These are phyloP conservation scores for Nectonema munidae DNA, from an alignment of 2,888 invertebrate genomes.

Conservation along the genomic window DNA sequence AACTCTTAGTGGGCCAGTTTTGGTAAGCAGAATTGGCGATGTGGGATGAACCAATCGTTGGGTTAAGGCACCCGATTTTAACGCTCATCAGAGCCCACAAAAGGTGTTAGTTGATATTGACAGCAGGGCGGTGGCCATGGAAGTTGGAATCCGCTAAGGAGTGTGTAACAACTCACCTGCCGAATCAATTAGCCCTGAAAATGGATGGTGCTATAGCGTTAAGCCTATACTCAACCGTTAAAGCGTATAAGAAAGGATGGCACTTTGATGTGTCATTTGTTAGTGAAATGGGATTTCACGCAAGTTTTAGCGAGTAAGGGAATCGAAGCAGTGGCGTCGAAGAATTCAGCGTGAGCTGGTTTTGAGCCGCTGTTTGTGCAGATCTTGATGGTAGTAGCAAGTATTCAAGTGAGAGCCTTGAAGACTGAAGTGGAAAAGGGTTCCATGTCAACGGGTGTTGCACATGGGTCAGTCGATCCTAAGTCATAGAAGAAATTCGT, in stretches of 20 bases:
- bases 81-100: conserved; percentile 32
- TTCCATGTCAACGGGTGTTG: conserved; percentile 29
- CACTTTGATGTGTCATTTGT: too few relatives aligned
- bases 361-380: conserved; percentile 27
- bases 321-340: conserved; percentile 29
- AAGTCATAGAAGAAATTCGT: conserved; percentile 20
- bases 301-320: conserved; percentile 32
- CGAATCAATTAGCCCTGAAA: conserved; percentile 35
- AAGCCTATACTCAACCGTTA: conserved; percentile 27
- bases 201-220: conserved; percentile 33
- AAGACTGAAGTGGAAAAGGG: conserved; percentile 27
- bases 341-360: conserved; percentile 30
- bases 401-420: conserved; percentile 33
- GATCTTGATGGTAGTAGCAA: conserved; percentile 40
- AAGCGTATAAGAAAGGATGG: conserved; percentile 23
- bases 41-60: conserved; percentile 40
- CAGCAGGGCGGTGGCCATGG: conserved; percentile 41
- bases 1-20: conserved; percentile 38
- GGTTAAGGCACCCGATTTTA: conserved; percentile 34
- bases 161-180: conserved; percentile 34
- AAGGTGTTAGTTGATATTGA: conserved; percentile 34
- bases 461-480: conserved; percentile 22
- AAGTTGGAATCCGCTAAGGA: conserved; percentile 37
- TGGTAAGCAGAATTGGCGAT: conserved; percentile 47
- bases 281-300: conserved; percentile 23